A percentile compares a stretch with the other conserved stretches of the same genome.
These are phyloP conservation scores for Crematogaster levior DNA, from an alignment of 2,888 invertebrate species.

Conservation along the genomic window DNA sequence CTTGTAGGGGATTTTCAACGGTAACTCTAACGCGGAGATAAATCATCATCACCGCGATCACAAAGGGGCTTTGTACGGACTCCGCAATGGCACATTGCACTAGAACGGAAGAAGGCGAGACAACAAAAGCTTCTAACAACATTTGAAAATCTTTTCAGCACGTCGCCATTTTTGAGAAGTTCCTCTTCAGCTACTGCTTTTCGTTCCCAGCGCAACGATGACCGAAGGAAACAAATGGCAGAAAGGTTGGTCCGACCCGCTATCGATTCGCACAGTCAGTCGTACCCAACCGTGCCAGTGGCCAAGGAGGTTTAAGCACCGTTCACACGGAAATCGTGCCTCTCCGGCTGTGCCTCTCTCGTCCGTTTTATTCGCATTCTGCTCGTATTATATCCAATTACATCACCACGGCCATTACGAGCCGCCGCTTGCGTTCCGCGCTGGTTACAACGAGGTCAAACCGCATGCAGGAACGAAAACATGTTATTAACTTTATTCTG, in stretches of 20 bases:
- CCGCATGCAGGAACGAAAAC: constrained; percentile 30
- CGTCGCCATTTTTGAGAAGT: constrained; percentile 33
- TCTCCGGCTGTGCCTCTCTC: constrained; percentile 19
- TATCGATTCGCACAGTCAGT: constrained; percentile 73
- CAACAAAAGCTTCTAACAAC: constrained; percentile 39
- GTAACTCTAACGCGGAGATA: constrained; percentile 24
- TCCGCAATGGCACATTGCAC: constrained; percentile 26
- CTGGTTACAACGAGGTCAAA: constrained; percentile 49
- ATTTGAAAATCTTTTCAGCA: constrained; percentile 33
- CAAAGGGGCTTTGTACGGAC: constrained; percentile 42
- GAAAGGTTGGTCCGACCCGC: constrained; percentile 58
- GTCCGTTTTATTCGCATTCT: constrained; percentile 49
- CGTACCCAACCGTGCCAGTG: constrained; percentile 73
- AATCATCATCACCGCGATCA: constrained; percentile 43
- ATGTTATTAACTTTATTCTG: constrained; percentile 40
- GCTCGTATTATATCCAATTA: constrained; percentile 51
- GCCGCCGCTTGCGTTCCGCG: constrained; percentile 42
- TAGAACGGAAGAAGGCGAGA: constrained; percentile 13
- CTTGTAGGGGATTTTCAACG: constrained; percentile 11
- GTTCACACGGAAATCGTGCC: constrained; percentile 50
- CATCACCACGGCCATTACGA: constrained; percentile 51
- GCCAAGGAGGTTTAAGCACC: constrained; percentile 52
- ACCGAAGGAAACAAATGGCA: constrained; percentile 63
- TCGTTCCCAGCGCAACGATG: constrained; percentile 34
- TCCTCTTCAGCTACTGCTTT: constrained; percentile 5